phyloP scores from a whole-genome alignment of 2,113 vertebrate genomes.

The Apus apus region DNA sequence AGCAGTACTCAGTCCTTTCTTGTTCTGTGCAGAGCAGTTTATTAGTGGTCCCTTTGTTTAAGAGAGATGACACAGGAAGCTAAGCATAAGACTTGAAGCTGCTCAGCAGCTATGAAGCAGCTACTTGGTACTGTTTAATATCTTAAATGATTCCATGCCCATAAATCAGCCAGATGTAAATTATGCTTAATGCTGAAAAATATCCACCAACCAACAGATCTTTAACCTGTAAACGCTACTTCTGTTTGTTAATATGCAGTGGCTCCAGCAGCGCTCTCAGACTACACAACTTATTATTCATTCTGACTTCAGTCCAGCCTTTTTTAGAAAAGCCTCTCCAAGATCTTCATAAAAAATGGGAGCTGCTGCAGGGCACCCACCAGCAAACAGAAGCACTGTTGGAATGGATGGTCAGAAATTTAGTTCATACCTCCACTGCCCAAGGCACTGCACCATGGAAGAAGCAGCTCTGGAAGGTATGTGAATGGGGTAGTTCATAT shows the following conservation, averaged over 20 bases:
- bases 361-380: background rate
- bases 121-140: slow-evolving; percentile 39
- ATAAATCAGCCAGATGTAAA: slow-evolving; percentile 45
- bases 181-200: slow-evolving; percentile 55
- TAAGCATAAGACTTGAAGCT: background rate
- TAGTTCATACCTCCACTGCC: background rate
- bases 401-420: background rate
- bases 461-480: background rate
- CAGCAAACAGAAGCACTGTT: background rate
- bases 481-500: background rate
- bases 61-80: slow-evolving; percentile 11
- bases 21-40: background rate
- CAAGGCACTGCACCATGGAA: fast-evolving
- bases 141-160: slow-evolving; percentile 26
- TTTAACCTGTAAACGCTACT: slow-evolving; percentile 66
- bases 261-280: slow-evolving; percentile 15
- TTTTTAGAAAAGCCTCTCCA: background rate
- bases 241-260: slow-evolving; percentile 53
- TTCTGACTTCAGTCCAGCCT: background rate
- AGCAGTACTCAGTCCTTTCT: slow-evolving; percentile 6
- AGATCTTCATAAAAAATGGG: background rate
- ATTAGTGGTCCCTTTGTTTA: slow-evolving; percentile 62
- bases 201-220: slow-evolving; percentile 47
- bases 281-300: slow-evolving; percentile 21
- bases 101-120: slow-evolving; percentile 26